Evolutionary conservation across 2,888 invertebrate genomes (phyloP).

Genomic region (Dioctria linearis): DNA sequence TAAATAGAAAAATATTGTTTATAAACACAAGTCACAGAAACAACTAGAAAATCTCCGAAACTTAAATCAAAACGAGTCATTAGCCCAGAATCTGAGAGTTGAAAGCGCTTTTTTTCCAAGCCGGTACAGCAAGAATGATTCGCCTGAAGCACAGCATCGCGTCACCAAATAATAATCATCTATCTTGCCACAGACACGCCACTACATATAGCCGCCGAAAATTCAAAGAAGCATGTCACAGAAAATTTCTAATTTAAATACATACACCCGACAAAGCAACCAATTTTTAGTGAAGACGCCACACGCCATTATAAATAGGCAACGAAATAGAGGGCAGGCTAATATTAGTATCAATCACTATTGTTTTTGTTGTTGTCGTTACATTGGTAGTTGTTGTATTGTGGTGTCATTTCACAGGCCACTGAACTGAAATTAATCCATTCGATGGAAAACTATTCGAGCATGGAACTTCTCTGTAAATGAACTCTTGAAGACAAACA

Average conservation of each 20-base stretch:
- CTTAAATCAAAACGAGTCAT: constrained; percentile 1
- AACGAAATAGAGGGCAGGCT: not conserved
- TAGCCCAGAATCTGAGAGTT: constrained; percentile 3
- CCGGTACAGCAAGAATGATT: not conserved
- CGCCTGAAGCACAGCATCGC: not conserved
- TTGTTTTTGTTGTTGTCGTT: not conserved
- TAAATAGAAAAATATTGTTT: constrained; percentile 25
- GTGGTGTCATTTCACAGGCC: constrained; percentile 14
- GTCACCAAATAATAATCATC: not conserved
- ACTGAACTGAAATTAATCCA: constrained; percentile 24
- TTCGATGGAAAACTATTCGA: constrained; percentile 11
- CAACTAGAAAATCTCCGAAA: not conserved
- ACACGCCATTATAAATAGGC: not conserved
- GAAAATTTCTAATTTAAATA: not conserved
- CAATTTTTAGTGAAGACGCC: no score
- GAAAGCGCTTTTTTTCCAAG: no score
- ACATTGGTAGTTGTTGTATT: no score
- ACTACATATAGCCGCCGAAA: not conserved
- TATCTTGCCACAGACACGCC: not conserved
- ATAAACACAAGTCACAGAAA: constrained; percentile 17
- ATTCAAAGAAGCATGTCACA: not conserved
- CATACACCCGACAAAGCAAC: not conserved
- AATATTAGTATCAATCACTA: constrained; percentile 1
- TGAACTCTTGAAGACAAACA: no score
- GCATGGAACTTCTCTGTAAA: constrained; percentile 14